Percentiles rank a stretch among this genome's conserved stretches.
Conservation (phyloP, 2,888 invertebrate genomes). For the Nomada flava region DNA sequence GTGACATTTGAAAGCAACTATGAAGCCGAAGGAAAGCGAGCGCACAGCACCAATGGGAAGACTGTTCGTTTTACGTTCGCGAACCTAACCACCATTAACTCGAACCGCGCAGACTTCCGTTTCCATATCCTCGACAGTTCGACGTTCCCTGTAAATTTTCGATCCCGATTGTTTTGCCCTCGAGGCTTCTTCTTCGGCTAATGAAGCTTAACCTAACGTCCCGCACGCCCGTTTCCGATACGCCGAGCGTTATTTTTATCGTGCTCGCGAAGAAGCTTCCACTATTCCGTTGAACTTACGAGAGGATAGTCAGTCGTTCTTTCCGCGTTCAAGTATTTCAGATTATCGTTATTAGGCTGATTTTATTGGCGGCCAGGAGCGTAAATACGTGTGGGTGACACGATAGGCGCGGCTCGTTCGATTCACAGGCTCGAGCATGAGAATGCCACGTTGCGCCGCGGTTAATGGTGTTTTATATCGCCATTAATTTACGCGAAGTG, state of each 20-base stretch:
- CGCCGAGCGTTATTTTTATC: background rate
- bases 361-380: slow-evolving; percentile 68
- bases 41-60: slow-evolving; percentile 17
- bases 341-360: slow-evolving; percentile 74
- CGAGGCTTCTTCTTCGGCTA: slow-evolving; percentile 20
- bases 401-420: slow-evolving; percentile 47
- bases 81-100: slow-evolving; percentile 41
- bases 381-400: slow-evolving; percentile 58
- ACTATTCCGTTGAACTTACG: slow-evolving; percentile 64
- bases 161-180: slow-evolving; percentile 14
- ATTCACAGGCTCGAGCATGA: background rate
- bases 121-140: slow-evolving; percentile 28
- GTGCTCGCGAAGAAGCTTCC: slow-evolving; percentile 31
- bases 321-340: slow-evolving; percentile 69
- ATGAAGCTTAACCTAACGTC: slow-evolving; percentile 50
- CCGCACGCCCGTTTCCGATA: slow-evolving; percentile 41
- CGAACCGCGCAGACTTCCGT: slow-evolving; percentile 37
- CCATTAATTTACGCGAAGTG: slow-evolving; percentile 21
- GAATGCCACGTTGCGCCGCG: slow-evolving; percentile 30
- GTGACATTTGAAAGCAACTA: slow-evolving; percentile 51
- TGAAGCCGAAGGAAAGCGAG: slow-evolving; percentile 15
- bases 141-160: slow-evolving; percentile 43
- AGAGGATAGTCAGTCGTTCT: slow-evolving; percentile 35
- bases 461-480: slow-evolving; percentile 26
- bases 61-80: slow-evolving; percentile 29